These are phyloP conservation scores for Melanerpes formicivorus DNA, from an alignment of 2,113 vertebrate species.

Conservation along the genomic window DNA sequence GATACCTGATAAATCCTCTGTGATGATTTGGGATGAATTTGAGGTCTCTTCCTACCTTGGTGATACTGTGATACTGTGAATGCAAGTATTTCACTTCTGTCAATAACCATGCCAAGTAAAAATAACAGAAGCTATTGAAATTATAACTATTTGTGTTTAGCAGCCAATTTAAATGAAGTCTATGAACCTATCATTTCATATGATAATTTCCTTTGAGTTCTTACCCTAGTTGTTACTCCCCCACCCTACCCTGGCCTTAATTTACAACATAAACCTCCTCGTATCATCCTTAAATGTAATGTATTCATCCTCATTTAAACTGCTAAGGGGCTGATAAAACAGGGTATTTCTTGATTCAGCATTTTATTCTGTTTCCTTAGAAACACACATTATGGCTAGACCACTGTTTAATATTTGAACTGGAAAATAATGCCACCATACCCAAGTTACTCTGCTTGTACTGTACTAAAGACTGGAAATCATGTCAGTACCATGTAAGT, in stretches of 20 bases:
- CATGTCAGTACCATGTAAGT: neutral
- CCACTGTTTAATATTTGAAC: neutral
- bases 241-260: neutral
- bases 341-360: neutral
- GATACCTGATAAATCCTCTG: neutral
- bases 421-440: neutral
- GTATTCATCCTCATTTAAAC: neutral
- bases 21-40: neutral
- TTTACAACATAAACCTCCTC: neutral
- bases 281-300: neutral
- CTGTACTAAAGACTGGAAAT: neutral
- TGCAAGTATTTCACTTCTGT: constrained; percentile 16
- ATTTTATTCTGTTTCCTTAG: neutral
- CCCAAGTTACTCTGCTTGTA: neutral
- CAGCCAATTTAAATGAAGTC: neutral
- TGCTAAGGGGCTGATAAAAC: neutral
- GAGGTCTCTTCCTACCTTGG: no score
- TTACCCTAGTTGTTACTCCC: neutral
- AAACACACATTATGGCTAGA: neutral
- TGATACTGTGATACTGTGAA: neutral
- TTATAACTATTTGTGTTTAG: neutral
- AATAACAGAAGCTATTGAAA: neutral
- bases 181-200: neutral
- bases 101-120: neutral
- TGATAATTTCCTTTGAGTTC: neutral